Percentiles rank a stretch among this genome's conserved stretches.
phyloP scores from a whole-genome alignment of 2,888 invertebrate genomes.

The Galeruca laticollis region DNA sequence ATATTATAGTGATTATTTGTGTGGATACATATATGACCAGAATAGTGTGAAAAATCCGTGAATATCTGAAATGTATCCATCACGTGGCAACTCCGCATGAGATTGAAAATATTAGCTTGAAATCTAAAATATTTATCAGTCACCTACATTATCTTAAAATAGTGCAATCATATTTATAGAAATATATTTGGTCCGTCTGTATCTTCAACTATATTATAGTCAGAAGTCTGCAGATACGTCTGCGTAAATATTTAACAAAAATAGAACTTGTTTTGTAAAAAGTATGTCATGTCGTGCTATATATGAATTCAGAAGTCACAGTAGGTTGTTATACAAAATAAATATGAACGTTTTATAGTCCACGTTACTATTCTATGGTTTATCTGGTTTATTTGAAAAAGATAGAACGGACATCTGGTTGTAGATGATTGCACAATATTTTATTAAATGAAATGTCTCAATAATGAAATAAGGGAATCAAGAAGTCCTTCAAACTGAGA shows the following conservation, averaged over 20 bases:
- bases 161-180: neutral
- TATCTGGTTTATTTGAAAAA: neutral
- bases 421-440: no score
- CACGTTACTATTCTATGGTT: neutral
- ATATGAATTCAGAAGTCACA: slow-evolving; percentile 12
- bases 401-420: no score
- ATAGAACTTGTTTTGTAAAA: slow-evolving; percentile 25
- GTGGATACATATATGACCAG: no score
- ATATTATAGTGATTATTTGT: no score
- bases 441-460: no score
- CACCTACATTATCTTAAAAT: neutral
- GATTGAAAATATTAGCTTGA: no score
- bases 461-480: no score
- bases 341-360: slow-evolving; percentile 2
- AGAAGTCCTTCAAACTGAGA: no score
- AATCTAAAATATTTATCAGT: neutral
- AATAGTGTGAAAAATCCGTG: no score
- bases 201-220: neutral
- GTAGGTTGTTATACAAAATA: slow-evolving; percentile 19
- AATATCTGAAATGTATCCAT: neutral
- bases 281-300: slow-evolving; percentile 13
- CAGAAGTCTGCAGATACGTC: slow-evolving; percentile 17
- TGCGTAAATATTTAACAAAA: slow-evolving; percentile 30
- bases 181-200: neutral
- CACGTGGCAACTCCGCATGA: neutral